Percentiles rank a stretch among this genome's conserved stretches.
These are phyloP conservation scores for Cydia pomonella DNA, from an alignment of 1,140 invertebrate genomes.

Conservation along the genomic window DNA sequence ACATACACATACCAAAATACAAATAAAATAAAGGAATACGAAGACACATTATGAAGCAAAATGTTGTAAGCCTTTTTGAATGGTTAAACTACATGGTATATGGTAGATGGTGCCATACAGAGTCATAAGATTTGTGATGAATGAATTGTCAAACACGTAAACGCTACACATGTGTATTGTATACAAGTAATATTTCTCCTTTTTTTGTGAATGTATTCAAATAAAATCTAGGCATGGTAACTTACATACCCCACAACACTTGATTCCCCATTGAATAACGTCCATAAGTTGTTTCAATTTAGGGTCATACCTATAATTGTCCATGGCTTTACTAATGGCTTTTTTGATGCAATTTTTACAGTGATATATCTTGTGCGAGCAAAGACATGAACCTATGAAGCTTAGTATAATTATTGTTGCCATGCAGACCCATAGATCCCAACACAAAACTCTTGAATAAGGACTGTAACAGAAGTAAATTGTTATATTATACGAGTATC, in stretches of 20 bases:
- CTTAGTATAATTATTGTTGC: conserved; percentile 63
- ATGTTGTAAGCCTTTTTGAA: too few species aligned
- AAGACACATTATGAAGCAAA: too few species aligned
- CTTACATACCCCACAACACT: conserved; percentile 65
- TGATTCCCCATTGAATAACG: conserved; percentile 64
- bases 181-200: too few species aligned
- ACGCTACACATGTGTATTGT: too few species aligned
- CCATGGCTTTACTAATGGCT: conserved; percentile 49
- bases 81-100: too few species aligned
- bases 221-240: not conserved
- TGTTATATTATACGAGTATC: too few species aligned
- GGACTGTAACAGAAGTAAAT: conserved; percentile 45
- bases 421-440: conserved; percentile 61
- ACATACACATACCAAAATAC: too few species aligned
- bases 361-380: conserved; percentile 48
- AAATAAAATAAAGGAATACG: too few species aligned
- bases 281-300: conserved; percentile 67
- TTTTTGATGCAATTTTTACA: conserved; percentile 42
- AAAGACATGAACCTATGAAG: conserved; percentile 51
- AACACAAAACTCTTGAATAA: conserved; percentile 58
- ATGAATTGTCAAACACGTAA: too few species aligned
- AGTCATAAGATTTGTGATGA: too few species aligned
- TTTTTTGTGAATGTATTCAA: too few species aligned
- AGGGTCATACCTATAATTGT: conserved; percentile 51
- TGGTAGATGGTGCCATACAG: too few species aligned